These are phyloP conservation scores for Pinna nobilis DNA, from an alignment of 1,140 invertebrate genomes.

Conservation along the genomic window DNA sequence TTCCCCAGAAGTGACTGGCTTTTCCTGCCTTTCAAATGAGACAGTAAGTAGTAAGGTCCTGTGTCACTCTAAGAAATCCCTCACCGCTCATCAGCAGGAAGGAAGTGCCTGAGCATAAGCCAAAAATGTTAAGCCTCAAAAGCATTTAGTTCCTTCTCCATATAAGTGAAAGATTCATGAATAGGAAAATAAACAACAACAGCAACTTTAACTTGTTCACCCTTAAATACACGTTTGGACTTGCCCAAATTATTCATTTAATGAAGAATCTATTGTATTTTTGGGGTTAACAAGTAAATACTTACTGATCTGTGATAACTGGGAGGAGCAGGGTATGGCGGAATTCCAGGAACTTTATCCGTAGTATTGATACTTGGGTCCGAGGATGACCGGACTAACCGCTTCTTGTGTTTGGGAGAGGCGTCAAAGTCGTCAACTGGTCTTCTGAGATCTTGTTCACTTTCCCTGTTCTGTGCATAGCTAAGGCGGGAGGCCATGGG, in stretches of 20 bases:
- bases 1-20: no score
- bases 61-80: no score
- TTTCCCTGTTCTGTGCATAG: conserved; percentile 96
- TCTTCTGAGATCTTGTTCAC: conserved; percentile 85
- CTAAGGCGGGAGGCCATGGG: conserved; percentile 97
- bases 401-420: conserved; percentile 58
- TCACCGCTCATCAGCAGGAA: not conserved
- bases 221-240: not conserved
- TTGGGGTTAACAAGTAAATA: no score
- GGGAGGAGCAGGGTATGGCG: conserved; percentile 83
- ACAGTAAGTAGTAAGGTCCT: no score
- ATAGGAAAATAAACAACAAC: not conserved
- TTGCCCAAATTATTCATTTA: no score
- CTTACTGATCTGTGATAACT: conserved; percentile 65
- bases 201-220: not conserved
- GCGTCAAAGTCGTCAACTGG: conserved; percentile 60
- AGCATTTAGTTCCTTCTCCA: not conserved
- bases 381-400: conserved; percentile 68
- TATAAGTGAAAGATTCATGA: not conserved
- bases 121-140: not conserved
- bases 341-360: conserved; percentile 77
- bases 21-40: no score
- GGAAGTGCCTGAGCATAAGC: not conserved
- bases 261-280: no score
- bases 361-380: conserved; percentile 83